Conservation (phyloP, 2,113 vertebrate species). For the Gymnocephalus cernua region DNA sequence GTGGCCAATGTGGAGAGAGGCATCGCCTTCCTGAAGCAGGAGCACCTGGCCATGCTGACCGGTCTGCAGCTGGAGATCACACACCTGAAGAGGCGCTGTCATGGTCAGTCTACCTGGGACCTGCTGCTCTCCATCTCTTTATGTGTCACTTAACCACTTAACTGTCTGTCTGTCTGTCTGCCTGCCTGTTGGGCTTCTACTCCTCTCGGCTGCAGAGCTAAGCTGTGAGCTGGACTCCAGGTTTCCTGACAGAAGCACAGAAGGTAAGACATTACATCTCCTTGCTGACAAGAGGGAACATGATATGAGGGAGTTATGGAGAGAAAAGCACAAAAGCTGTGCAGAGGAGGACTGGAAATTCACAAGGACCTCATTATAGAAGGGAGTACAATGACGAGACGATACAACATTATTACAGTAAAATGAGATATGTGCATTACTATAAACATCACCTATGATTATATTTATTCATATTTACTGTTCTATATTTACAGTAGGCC, state of each 20-base stretch:
- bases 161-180: neutral
- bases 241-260: conserved; percentile 78
- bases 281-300: conserved; percentile 2
- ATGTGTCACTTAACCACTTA: neutral
- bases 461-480: neutral
- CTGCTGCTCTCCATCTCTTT: neutral
- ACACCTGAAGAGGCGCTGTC: conserved; percentile 93
- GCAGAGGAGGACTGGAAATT: neutral
- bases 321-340: neutral
- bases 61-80: conserved; percentile 94
- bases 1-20: conserved; percentile 94
- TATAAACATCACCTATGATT: neutral
- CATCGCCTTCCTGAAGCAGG: conserved; percentile 93
- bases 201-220: conserved; percentile 73
- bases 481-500: neutral
- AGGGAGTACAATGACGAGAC: neutral
- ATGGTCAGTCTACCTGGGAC: conserved; percentile 83
- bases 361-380: neutral
- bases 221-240: conserved; percentile 84
- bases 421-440: neutral
- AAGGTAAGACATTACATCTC: conserved; percentile 72
- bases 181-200: neutral
- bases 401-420: neutral
- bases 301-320: neutral
- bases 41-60: conserved; percentile 91